phyloP scores from a whole-genome alignment of 2,113 vertebrate genomes.

The Lamprologus sp. region DNA sequence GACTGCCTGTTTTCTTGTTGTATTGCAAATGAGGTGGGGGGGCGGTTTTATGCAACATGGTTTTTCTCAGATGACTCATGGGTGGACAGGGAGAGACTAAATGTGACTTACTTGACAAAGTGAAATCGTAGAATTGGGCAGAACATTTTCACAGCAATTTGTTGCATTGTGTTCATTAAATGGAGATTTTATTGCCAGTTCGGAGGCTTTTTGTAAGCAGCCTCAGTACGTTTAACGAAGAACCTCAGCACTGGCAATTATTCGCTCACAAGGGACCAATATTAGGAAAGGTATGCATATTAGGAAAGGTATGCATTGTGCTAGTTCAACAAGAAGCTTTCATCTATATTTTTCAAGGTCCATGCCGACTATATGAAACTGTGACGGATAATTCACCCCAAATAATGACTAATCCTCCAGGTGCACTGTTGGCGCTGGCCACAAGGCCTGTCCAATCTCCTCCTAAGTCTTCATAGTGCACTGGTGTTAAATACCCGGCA shows the following conservation, averaged over 20 bases:
- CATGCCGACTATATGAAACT: background rate
- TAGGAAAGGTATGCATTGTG: background rate
- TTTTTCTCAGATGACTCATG: background rate
- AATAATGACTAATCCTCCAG: slow-evolving; percentile 1
- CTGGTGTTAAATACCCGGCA: background rate
- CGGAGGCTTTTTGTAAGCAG: background rate
- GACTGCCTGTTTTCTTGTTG: background rate
- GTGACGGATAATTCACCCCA: background rate
- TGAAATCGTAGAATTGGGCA: background rate
- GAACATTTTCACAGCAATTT: background rate
- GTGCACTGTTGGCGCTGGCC: background rate
- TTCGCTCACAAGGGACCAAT: background rate
- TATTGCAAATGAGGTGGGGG: background rate
- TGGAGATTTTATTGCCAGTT: background rate
- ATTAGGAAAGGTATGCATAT: background rate
- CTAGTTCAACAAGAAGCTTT: background rate
- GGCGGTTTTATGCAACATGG: background rate
- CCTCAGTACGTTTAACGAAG: background rate
- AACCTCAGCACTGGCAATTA: background rate
- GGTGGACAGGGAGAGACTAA: background rate
- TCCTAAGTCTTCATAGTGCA: background rate
- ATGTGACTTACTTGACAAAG: background rate
- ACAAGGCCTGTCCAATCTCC: background rate
- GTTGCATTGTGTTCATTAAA: background rate
- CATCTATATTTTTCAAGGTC: background rate